These are phyloP conservation scores for Phrynosoma blainvillii DNA, from an alignment of 2,113 vertebrate species.

Conservation along the genomic window DNA sequence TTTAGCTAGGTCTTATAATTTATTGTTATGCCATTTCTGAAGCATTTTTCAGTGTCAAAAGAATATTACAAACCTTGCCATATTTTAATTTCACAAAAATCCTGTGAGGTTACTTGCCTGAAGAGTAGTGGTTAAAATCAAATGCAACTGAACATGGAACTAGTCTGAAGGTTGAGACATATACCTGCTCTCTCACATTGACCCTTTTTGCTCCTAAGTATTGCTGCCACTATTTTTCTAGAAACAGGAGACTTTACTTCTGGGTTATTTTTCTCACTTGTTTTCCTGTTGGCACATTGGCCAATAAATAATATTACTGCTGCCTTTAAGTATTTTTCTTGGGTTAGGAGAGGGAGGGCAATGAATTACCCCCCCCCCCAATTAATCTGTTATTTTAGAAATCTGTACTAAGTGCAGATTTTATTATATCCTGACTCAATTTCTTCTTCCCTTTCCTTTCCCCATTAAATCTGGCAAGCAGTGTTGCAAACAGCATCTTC, in stretches of 20 bases:
- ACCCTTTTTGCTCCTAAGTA: background rate
- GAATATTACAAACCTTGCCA: too few species aligned
- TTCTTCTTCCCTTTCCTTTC: background rate
- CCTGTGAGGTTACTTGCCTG: background rate
- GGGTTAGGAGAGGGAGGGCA: background rate
- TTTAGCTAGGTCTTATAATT: background rate
- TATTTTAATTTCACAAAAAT: background rate
- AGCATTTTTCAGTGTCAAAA: background rate
- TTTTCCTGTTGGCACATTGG: conserved; percentile 1
- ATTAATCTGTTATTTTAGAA: background rate
- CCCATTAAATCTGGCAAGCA: background rate
- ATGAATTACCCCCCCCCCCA: background rate
- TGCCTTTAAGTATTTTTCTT: background rate
- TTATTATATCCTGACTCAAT: fast-evolving
- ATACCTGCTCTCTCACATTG: background rate
- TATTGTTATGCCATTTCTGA: background rate
- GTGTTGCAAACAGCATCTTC: background rate
- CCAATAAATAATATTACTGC: background rate
- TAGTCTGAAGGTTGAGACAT: background rate
- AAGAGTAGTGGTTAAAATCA: background rate
- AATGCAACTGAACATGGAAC: background rate
- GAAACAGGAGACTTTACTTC: background rate
- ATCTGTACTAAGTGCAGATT: background rate
- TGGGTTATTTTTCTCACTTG: background rate
- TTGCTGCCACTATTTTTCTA: background rate